Evolutionary conservation across 2,888 invertebrate species (phyloP), one percentile per base, ranked within the genome.

Genomic region (Coremacera marginata): DNA sequence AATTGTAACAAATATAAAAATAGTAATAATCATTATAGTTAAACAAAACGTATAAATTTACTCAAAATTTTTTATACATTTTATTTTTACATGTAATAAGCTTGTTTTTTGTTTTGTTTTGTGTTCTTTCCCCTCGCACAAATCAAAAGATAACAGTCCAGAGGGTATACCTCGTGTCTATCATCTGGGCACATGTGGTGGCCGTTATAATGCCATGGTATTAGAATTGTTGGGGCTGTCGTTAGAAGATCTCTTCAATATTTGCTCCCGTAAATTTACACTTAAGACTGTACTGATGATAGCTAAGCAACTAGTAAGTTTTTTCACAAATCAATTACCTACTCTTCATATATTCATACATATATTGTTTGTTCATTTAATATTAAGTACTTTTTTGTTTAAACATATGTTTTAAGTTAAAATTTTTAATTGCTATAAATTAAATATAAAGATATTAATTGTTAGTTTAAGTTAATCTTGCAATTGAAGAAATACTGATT

Each of bases 121-220:
- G 75, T 75, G 25, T 75, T 70, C 25, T 68, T 63, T 7, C 55
- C 67, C 68, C 60, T 34, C 65, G 63, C 52, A 44, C 68, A 75
- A 62, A 27, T 9, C 37, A 82, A 84, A 84, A 87, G 88, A 88
- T 85, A 87, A 86, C 84, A 86, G 87, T 83, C 88, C 92, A 93
- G 98, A 98, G 91, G 99, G 99, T 88, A 94, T 99, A 89, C 99
- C 99, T 84, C 98, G 98, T 92, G 98, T 99, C 86, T 98, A 97
- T 92, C 99, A 99, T 92, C 99, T 99, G 92, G 99, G 99, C 83
- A 98, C 99, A 84, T 99, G 99, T 91, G 89, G 88, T 88, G 98
- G 98, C 89, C 98, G 98, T 93, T 99, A 98, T 93, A 99, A 99
- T 92, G 99, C 99, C 87, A 93, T 99, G 90, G 99, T 99, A 88